Evolutionary conservation across 2,888 invertebrate species (phyloP).

Genomic region (Opisthograptis luteolata): DNA sequence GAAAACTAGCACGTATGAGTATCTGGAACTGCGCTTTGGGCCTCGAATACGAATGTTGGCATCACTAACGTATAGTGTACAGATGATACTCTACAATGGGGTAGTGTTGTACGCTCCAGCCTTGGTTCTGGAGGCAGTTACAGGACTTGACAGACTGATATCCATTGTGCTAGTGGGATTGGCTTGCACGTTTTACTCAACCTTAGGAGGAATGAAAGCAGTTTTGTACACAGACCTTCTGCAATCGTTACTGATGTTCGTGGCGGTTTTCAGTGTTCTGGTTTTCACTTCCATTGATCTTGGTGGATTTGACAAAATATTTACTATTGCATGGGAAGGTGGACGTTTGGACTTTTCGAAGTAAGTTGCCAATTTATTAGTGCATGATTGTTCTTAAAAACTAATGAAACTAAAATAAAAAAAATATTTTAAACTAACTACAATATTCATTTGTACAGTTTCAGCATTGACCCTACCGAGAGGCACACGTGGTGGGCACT

Average conservation of each 20-base stretch:
- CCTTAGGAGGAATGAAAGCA: constrained; percentile 95
- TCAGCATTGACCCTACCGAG: constrained; percentile 90
- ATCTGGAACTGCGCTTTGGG: constrained; percentile 94
- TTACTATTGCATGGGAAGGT: constrained; percentile 87
- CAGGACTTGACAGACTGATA: constrained; percentile 88
- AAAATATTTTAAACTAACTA: too few relatives aligned
- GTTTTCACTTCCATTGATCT: constrained; percentile 88
- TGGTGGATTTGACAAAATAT: constrained; percentile 89
- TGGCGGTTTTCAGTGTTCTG: constrained; percentile 90
- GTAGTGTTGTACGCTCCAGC: constrained; percentile 97
- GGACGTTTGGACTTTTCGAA: constrained; percentile 88
- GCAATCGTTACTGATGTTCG: constrained; percentile 93
- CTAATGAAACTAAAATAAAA: too few relatives aligned
- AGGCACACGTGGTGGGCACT: constrained; percentile 93
- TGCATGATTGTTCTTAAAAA: too few relatives aligned
- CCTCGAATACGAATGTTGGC: constrained; percentile 89
- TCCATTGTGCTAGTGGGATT: constrained; percentile 90
- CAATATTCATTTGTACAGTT: constrained; percentile 74
- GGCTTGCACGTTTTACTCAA: constrained; percentile 94
- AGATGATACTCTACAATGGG: constrained; percentile 95
- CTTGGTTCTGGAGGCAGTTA: constrained; percentile 93
- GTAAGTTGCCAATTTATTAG: constrained; percentile 70
- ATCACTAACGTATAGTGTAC: constrained; percentile 92
- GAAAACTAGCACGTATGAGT: constrained; percentile 95
- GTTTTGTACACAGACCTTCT: constrained; percentile 94